Percentiles rank a stretch among this genome's conserved stretches.
phyloP scores from a whole-genome alignment of 2,888 invertebrate genomes.

The Physocephala rufipes region DNA sequence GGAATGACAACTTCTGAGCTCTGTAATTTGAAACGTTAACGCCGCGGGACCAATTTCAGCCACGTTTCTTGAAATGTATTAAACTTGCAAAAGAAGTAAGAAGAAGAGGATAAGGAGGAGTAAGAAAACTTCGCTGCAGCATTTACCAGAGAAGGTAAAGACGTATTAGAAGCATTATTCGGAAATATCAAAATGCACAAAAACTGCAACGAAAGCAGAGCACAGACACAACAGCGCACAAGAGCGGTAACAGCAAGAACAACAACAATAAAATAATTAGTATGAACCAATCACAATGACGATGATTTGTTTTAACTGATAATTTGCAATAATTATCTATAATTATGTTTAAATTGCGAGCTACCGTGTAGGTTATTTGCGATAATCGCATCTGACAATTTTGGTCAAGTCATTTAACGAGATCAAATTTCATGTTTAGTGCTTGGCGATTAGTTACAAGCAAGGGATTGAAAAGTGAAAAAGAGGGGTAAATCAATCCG shows the following conservation, averaged over 20 bases:
- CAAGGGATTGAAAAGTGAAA: too few relatives aligned
- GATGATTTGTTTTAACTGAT: slow-evolving; percentile 41
- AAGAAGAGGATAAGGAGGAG: too few relatives aligned
- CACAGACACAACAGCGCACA: not conserved
- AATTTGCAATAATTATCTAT: slow-evolving; percentile 41
- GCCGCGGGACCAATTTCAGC: too few relatives aligned
- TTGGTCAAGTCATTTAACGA: not conserved
- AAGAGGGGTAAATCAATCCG: too few relatives aligned
- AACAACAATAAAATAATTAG: not conserved
- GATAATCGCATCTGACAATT: not conserved
- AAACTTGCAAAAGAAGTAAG: too few relatives aligned
- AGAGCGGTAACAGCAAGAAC: not conserved
- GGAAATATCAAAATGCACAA: not conserved
- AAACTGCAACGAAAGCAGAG: not conserved
- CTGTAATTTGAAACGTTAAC: too few relatives aligned
- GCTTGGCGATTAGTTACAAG: too few relatives aligned
- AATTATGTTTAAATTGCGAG: slow-evolving; percentile 23
- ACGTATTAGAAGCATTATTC: not conserved
- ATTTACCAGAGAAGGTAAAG: not conserved
- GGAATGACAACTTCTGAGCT: too few relatives aligned
- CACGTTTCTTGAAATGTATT: too few relatives aligned
- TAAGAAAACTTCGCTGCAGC: not conserved
- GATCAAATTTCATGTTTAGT: too few relatives aligned
- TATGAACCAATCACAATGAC: slow-evolving; percentile 3
- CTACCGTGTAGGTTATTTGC: slow-evolving; percentile 20